Evolutionary conservation across 2,888 invertebrate species (phyloP).

Genomic region (Agrilus cyanescens): DNA sequence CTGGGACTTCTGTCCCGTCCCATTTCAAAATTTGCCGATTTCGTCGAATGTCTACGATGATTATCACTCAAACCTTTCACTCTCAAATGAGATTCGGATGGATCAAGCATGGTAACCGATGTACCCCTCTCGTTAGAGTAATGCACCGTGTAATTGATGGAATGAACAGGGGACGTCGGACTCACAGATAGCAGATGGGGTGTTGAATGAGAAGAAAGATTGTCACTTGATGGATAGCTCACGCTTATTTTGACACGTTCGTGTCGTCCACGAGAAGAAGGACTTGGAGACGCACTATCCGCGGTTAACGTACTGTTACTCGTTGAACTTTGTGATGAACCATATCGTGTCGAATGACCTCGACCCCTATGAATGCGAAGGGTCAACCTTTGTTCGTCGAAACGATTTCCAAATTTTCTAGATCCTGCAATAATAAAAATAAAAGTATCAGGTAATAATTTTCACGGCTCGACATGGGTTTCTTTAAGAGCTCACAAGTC

Average conservation of each 20-base stretch:
- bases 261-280: slow-evolving; percentile 46
- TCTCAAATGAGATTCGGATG: slow-evolving; percentile 45
- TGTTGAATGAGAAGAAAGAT: slow-evolving; percentile 30
- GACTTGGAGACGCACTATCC: slow-evolving; percentile 51
- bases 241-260: slow-evolving; percentile 80
- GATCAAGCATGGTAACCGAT: slow-evolving; percentile 38
- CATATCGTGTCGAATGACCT: slow-evolving; percentile 49
- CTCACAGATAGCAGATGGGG: slow-evolving; percentile 30
- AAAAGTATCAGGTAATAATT: too few species aligned
- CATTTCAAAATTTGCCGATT: slow-evolving; percentile 37
- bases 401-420: slow-evolving; percentile 61
- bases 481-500: too few species aligned
- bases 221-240: slow-evolving; percentile 72
- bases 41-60: slow-evolving; percentile 35
- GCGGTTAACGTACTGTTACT: slow-evolving; percentile 60
- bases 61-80: slow-evolving; percentile 33
- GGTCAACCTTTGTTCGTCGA: slow-evolving; percentile 83
- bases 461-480: too few species aligned
- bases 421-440: slow-evolving; percentile 34
- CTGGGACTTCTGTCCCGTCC: slow-evolving; percentile 38
- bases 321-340: slow-evolving; percentile 54
- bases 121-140: slow-evolving; percentile 56
- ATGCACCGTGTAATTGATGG: slow-evolving; percentile 51
- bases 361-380: slow-evolving; percentile 82
- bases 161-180: slow-evolving; percentile 33